Evolutionary conservation across 2,797 vertebrate species (phyloP).

Genomic region (Pipistrellus pipistrellus): DNA sequence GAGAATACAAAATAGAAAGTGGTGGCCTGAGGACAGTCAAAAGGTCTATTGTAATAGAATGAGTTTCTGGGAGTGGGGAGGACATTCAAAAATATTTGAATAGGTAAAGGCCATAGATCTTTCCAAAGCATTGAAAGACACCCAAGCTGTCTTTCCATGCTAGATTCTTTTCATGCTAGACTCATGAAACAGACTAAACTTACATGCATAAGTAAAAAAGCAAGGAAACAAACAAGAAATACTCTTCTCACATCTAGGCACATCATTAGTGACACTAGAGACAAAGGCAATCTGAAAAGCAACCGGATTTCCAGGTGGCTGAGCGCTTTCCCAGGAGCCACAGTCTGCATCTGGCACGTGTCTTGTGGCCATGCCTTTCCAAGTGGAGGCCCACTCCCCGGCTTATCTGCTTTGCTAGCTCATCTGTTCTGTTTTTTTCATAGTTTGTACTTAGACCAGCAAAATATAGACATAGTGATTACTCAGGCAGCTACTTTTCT

Average conservation of each 20-base stretch:
- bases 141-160: not conserved
- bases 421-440: not conserved
- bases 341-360: not conserved
- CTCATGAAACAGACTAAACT: not conserved
- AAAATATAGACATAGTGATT: not conserved
- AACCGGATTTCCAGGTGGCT: not conserved
- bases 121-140: not conserved
- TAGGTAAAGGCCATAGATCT: not conserved
- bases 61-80: not conserved
- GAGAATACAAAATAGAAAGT: not conserved
- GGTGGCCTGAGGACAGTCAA: not conserved
- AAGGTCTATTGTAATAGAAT: not conserved
- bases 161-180: not conserved
- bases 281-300: not conserved
- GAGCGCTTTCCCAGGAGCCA: not conserved
- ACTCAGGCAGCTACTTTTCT: not conserved
- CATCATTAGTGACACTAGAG: not conserved
- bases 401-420: not conserved
- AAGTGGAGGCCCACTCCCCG: not conserved
- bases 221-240: not conserved
- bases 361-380: rapidly evolving
- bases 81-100: not conserved
- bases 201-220: not conserved
- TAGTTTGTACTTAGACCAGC: not conserved
- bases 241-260: not conserved